Evolutionary conservation across 2,888 invertebrate species (phyloP).

Genomic region (Trachelus stipa): DNA sequence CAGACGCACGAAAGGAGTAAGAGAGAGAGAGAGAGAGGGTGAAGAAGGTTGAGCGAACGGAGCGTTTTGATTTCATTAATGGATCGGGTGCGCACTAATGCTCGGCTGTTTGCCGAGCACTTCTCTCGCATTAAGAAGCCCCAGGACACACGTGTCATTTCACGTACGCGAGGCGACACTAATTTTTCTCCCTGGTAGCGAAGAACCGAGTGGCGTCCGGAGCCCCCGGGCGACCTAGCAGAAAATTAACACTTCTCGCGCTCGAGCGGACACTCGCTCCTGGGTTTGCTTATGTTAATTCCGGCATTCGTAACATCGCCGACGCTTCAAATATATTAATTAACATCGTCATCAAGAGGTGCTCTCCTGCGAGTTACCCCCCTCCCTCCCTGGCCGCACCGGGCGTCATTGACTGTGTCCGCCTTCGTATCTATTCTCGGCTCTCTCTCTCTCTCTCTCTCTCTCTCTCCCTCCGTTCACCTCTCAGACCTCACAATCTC

Average conservation of each 20-base stretch:
- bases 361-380: neutral
- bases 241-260: constrained; percentile 62
- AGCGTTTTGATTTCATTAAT: constrained; percentile 58
- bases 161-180: constrained; percentile 33
- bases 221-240: constrained; percentile 36
- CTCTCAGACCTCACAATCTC: no score
- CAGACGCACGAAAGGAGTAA: neutral
- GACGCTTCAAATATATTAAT: constrained; percentile 63
- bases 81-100: constrained; percentile 56
- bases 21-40: neutral
- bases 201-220: neutral
- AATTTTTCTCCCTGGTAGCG: constrained; percentile 22
- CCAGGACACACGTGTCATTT: constrained; percentile 43
- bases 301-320: constrained; percentile 39
- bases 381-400: constrained; percentile 10
- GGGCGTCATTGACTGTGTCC: constrained; percentile 34
- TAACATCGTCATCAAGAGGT: constrained; percentile 62
- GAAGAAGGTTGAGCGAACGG: neutral
- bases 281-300: constrained; percentile 64
- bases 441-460: constrained; percentile 11
- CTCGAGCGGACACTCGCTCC: constrained; percentile 37
- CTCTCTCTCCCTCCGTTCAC: neutral
- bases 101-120: constrained; percentile 56
- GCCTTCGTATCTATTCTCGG: constrained; percentile 17
- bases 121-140: constrained; percentile 50